Base-by-base conservation (phyloP, 35 echinoderm and acorn worm species). In the Stichopus chloronotus region DNA sequence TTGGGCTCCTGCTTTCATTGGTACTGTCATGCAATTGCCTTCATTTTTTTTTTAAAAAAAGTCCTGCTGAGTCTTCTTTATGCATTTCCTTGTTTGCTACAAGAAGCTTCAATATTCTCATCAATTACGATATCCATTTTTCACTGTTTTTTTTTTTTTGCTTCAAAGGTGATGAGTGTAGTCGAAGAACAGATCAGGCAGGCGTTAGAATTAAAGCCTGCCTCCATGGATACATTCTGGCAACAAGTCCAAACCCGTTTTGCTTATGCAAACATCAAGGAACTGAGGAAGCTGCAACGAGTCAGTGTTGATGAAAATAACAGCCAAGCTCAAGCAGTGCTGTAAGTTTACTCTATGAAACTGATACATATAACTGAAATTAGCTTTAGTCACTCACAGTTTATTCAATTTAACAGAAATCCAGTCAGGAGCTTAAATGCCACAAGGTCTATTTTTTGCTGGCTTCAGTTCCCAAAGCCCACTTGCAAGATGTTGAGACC, bases 101-200 rank as follows among this genome's bases (percentile, higher is more conserved):
- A 43, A 43, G 30, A 43, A 43, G 30, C 30, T 43, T 43, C 30
- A 43, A 43, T 43, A 43, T 43, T 43, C 30, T 43, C 3, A 3
- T 43, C 30, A 43, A 43, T 43, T 43, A 43, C 30, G 3, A 43
- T 43, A 43, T 43, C 30, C 30, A 3, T 43, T 43, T 43, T 43
- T 43, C 30, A 1, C 30, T 43, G 0, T 0, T 1, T 43, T 43
- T 74, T 19, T 74, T 74, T 16, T 74, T 74, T 20, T 85, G 17
- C 10, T 85, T 14, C 59, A 11, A 52, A 99, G 97, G 97, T 99
- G 56, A 93, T 99, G 92, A 95, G 86, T 61, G 95, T 96, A 3
- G 97, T 99, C 7, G 90, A 96, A 85, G 97, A 99, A 91, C 97
- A 99, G 68, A 99, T 99, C 24, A 92, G 88, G 77, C 22, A 90